Conservation (phyloP, 2,888 invertebrate species). For the Ceriagrion tenellum region DNA sequence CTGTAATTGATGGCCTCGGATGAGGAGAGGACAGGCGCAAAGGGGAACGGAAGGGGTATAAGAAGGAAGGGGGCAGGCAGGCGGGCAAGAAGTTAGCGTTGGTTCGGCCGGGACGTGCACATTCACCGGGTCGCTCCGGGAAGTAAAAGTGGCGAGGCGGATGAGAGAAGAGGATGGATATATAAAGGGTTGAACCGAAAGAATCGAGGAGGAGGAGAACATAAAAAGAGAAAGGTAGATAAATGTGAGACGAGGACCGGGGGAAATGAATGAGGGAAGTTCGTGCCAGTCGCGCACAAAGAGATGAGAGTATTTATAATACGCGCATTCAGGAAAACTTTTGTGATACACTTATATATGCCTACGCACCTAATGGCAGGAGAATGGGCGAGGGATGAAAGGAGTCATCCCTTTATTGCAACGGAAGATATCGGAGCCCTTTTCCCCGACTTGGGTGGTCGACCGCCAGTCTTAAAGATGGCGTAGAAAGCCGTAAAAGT, state of each 20-base stretch:
- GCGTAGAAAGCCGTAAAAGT: not conserved
- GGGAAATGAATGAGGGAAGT: not conserved
- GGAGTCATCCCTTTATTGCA: not conserved
- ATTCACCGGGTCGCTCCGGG: not conserved
- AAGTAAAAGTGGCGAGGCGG: not conserved
- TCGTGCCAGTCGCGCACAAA: not conserved
- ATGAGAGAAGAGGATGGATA: not conserved
- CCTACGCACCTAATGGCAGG: not conserved
- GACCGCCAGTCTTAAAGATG: not conserved
- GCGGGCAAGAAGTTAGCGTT: conserved; percentile 13
- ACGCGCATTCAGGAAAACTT: not conserved
- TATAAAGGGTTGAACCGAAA: not conserved
- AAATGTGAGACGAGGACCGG: not conserved
- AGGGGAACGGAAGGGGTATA: not conserved
- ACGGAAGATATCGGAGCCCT: not conserved
- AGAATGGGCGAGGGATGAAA: not conserved
- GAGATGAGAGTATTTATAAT: not conserved
- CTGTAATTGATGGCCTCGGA: conserved; percentile 3
- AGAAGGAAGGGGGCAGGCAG: not conserved
- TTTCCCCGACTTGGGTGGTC: not conserved
- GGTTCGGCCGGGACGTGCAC: not conserved
- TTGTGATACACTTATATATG: not conserved
- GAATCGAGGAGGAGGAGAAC: not conserved
- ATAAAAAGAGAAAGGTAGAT: not conserved
- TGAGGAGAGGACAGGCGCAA: not conserved